phyloP scores from a whole-genome alignment of 2,888 invertebrate genomes.

The Ypsolopha scabrella region DNA sequence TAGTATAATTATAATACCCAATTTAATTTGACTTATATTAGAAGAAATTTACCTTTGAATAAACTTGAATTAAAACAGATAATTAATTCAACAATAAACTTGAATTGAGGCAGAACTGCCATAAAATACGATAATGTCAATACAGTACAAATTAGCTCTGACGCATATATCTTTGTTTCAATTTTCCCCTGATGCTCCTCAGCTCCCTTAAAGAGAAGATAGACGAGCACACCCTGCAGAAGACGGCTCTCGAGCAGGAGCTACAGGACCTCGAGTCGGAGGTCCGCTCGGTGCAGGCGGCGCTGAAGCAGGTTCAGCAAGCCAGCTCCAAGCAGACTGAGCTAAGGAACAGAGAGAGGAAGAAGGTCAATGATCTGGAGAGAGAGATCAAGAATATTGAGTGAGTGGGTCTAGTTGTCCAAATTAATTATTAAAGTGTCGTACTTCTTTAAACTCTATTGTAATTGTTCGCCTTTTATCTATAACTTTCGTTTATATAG shows the following conservation, averaged over 20 bases:
- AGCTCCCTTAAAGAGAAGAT: constrained; percentile 38
- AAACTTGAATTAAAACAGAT: too few relatives aligned
- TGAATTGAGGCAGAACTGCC: too few relatives aligned
- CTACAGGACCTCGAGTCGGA: constrained; percentile 28
- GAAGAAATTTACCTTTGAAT: too few relatives aligned
- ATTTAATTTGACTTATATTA: too few relatives aligned
- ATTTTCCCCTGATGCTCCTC: constrained; percentile 1
- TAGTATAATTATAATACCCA: too few relatives aligned
- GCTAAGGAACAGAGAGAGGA: constrained; percentile 31
- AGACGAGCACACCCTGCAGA: constrained; percentile 34
- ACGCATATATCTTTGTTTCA: too few relatives aligned
- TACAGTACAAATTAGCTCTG: too few relatives aligned
- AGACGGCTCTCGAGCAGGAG: constrained; percentile 42
- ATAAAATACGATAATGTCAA: too few relatives aligned
- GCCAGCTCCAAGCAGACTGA: constrained; percentile 27
- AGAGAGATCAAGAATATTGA: constrained; percentile 42
- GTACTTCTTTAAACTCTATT: too few relatives aligned
- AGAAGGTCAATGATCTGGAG: constrained; percentile 41
- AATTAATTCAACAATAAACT: too few relatives aligned
- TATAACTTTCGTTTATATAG: too few relatives aligned
- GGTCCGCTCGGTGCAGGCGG: constrained; percentile 29
- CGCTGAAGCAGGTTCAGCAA: constrained; percentile 20
- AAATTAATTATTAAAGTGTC: too few relatives aligned
- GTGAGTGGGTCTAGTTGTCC: constrained; percentile 26
- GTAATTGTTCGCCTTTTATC: neutral